These are phyloP conservation scores for Toxonevra muliebris DNA, from an alignment of 2,888 invertebrate genomes.

Conservation along the genomic window DNA sequence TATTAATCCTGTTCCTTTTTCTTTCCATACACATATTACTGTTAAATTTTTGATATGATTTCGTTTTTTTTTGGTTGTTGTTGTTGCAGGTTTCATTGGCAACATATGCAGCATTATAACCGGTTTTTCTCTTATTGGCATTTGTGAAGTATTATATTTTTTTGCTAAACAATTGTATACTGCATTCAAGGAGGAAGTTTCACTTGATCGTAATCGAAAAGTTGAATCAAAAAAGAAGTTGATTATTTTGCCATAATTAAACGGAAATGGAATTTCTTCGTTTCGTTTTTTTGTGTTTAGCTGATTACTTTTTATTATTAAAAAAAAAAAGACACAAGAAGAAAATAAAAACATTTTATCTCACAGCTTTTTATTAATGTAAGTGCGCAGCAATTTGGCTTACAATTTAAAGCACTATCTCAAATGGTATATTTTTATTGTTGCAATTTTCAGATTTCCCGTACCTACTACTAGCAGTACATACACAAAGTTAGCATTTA, in stretches of 20 bases:
- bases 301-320: too few species aligned
- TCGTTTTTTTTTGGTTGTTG: constrained; percentile 7
- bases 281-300: too few species aligned
- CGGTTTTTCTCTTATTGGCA: constrained; percentile 72
- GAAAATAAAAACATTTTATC: too few species aligned
- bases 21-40: constrained; percentile 12
- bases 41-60: constrained; percentile 19
- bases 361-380: too few species aligned
- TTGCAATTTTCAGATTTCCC: too few species aligned
- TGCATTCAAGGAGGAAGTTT: constrained; percentile 47
- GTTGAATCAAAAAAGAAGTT: constrained; percentile 10
- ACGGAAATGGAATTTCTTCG: background rate
- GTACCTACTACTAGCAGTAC: too few species aligned
- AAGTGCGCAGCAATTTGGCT: too few species aligned
- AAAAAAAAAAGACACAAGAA: too few species aligned
- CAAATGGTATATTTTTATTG: too few species aligned
- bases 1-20: constrained; percentile 19
- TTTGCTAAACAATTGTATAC: constrained; percentile 65
- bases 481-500: too few species aligned
- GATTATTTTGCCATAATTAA: constrained; percentile 37
- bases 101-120: constrained; percentile 72
- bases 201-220: constrained; percentile 36
- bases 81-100: constrained; percentile 72
- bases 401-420: too few species aligned
- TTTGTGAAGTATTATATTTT: constrained; percentile 71